phyloP scores from a whole-genome alignment of 2,888 invertebrate genomes.

The Stegana nigrithorax region DNA sequence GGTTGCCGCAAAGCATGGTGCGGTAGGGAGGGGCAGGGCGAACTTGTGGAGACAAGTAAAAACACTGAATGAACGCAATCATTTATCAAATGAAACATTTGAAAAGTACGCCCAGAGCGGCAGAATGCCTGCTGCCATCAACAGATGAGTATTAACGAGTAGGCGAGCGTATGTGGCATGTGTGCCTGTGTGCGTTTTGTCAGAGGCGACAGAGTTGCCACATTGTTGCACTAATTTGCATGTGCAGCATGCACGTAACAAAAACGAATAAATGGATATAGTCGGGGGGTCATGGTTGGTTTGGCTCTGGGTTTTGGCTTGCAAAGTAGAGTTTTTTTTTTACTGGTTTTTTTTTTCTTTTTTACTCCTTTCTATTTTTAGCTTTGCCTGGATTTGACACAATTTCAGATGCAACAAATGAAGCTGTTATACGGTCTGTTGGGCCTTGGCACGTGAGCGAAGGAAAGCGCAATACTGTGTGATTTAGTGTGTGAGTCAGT shows the following conservation, averaged over 20 bases:
- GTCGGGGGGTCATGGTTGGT: too few relatives aligned
- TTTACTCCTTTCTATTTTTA: too few relatives aligned
- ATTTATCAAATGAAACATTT: slow-evolving; percentile 8
- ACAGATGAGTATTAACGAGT: background rate
- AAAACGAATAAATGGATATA: background rate
- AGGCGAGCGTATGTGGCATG: background rate
- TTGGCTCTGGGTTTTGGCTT: too few relatives aligned
- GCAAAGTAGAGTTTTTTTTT: too few relatives aligned
- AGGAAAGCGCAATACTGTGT: background rate
- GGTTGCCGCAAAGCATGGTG: too few relatives aligned
- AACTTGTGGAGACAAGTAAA: background rate
- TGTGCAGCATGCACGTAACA: background rate
- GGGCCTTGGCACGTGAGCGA: background rate
- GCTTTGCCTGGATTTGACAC: background rate
- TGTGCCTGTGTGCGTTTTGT: background rate
- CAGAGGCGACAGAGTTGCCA: slow-evolving; percentile 1
- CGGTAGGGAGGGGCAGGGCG: too few relatives aligned
- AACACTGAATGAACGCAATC: background rate
- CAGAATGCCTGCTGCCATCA: background rate
- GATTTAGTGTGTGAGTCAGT: background rate
- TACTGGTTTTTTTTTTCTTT: too few relatives aligned
- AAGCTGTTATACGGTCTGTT: background rate
- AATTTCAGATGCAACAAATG: background rate
- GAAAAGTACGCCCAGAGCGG: background rate
- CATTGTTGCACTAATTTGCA: slow-evolving; percentile 8